Base-by-base conservation (phyloP, 1,140 invertebrate species). In the Notospermus geniculatus region DNA sequence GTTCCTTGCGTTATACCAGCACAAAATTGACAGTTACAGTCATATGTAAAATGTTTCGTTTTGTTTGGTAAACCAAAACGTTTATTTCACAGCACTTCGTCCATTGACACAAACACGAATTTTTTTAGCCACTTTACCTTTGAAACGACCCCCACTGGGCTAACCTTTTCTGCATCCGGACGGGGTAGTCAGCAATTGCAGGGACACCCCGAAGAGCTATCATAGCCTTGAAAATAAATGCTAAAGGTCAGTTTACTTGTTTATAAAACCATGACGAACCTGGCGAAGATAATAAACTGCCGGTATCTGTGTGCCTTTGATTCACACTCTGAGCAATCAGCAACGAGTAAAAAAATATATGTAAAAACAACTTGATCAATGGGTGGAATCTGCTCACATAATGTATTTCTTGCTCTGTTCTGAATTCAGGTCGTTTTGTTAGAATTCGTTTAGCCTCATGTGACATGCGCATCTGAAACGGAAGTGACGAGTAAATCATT, bases 391-490 rank as follows among this genome's bases (percentile, higher is more conserved):
- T 43, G 56, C 69, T 64, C 50, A 71, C 68, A 41, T 71, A 70
- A 25, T 62, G 28, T 15, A 72, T 57, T 2, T 72, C 68, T 15
- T 55, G 63, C 17, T 62, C 59, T 5, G 66, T 65, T 39, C 71
- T 61, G 41, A 54, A 43, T 2, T 39, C 23, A 2, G 66, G 63
- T 2, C 59, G 25, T 43, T 55, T 63, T 52, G 62, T 60, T 32
- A 72, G 59, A 19, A 72, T 64, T 36, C 68, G 23, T 41, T 45
- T 68, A 0, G 66, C 68, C 57, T 72, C 71, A 15, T 62, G 25
- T n/a, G 68, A 57, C 23, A 70, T 27, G 22, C 66, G 57, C 30
- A 63, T 61, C 70, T 71, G 50, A n/a, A 58, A 43, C 9, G n/a
- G 4, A 50, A 50, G 11, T 43, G 19, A 13, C 11, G 39, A 43